Percentiles rank a stretch among this genome's conserved stretches.
phyloP scores from a whole-genome alignment of 2,797 vertebrate species.

The Schizopygopsis pylzovi region DNA sequence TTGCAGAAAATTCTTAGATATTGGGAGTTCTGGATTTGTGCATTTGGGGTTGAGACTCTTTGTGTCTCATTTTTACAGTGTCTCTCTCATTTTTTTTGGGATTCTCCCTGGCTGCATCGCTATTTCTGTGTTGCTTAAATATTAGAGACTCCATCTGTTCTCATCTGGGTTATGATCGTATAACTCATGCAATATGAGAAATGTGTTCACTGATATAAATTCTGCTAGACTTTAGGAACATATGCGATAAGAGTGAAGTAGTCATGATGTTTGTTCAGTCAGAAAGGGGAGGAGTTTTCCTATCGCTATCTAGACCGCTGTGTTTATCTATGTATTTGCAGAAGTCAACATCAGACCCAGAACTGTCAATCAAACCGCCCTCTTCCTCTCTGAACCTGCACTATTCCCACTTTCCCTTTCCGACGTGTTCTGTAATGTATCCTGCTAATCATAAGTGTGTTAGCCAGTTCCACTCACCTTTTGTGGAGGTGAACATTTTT shows the following conservation, averaged over 20 bases:
- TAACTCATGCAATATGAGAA: not conserved
- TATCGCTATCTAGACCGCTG: conserved; percentile 20
- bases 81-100: not conserved
- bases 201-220: not conserved
- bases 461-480: conserved; percentile 7
- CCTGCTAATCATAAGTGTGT: not conserved
- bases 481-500: conserved; percentile 8
- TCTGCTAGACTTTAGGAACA: not conserved
- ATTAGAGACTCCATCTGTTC: not conserved
- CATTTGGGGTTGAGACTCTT: not conserved
- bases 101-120: not conserved
- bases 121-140: not conserved
- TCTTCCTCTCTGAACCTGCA: conserved; percentile 59
- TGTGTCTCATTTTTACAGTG: not conserved
- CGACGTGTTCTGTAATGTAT: conserved; percentile 59
- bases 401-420: not conserved
- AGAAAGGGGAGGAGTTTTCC: conserved; percentile 17
- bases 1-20: conserved; percentile 13
- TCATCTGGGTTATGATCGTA: not conserved
- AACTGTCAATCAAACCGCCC: conserved; percentile 66
- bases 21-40: not conserved
- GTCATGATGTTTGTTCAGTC: conserved; percentile 12
- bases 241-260: not conserved
- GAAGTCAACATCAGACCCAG: conserved; percentile 75
- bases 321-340: conserved; percentile 56